Percentiles rank a stretch among this genome's conserved stretches.
These are phyloP conservation scores for Platalea minor DNA, from an alignment of 2,797 vertebrate genomes.

Conservation along the genomic window DNA sequence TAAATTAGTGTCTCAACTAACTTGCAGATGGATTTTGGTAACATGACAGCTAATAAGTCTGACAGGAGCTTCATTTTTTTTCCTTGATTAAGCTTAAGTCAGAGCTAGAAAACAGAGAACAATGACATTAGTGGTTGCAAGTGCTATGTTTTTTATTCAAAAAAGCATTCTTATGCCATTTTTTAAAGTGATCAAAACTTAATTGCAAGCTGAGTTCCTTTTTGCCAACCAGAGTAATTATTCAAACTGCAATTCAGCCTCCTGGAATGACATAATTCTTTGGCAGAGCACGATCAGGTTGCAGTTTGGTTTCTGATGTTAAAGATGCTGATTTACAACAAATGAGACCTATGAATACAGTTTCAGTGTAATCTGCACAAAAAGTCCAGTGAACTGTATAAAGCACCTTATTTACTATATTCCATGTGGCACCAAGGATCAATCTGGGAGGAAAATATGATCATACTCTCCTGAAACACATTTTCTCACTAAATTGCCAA, in stretches of 20 bases:
- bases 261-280: not conserved
- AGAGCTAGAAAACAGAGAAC: not conserved
- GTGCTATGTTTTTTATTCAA: not conserved
- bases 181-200: not conserved
- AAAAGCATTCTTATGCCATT: not conserved
- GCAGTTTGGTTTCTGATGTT: not conserved
- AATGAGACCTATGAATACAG: not conserved
- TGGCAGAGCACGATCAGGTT: not conserved
- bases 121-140: not conserved
- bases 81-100: not conserved
- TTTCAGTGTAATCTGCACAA: not conserved
- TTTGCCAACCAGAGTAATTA: not conserved
- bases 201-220: not conserved
- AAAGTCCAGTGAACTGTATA: not conserved
- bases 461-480: not conserved
- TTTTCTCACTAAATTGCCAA: not conserved
- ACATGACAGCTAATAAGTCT: not conserved
- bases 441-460: not conserved
- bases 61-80: not conserved
- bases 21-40: not conserved
- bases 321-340: not conserved
- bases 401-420: not conserved
- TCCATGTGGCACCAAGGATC: not conserved
- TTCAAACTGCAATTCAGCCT: not conserved
- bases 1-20: not conserved